Base-by-base conservation (phyloP, 2,113 vertebrate species). In the Mus pahari region DNA sequence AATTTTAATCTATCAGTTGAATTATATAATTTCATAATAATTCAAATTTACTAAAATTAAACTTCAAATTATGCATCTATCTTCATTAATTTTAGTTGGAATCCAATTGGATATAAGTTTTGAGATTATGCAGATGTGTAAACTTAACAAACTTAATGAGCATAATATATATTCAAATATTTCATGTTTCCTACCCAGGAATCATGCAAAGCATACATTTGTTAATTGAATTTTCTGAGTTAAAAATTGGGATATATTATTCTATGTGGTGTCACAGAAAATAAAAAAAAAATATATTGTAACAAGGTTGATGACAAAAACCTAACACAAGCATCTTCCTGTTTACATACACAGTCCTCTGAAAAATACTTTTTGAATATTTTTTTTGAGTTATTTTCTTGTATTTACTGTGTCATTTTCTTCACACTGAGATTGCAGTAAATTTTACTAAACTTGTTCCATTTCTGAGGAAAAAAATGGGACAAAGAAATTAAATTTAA, bases 401-500 rank as follows among this genome's bases (percentile, higher is more conserved):
- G 16, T 93, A 93, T 94, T 96, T 97, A 93, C 77, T 64, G 31
- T 97, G 71, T 92, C 95, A 96, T 45, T 82, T 89, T 39, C 4
- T 95, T 68, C 71, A 7, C 36, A 7, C 55, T 91, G 95, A 97
- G 97, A 86, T 79, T 96, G 66, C 78, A 50, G 87, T 77, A 93
- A 97, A 0, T 96, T 98, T 92, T 66, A 94, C 79, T 39, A 89
- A 90, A 90, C 58, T 97, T 64, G 16, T 62, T 77, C 60, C 0
- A 12, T 66, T 96, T 88, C 81, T 73, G 62, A 91, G 39, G n/a
- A 33, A 64, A 55, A 58, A 48, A 71, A 64, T 97, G 97, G 92
- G 68, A 84, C 62, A 97, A 94, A 94, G 73, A 48, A 53, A 75
- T 81, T 91, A 96, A 97, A 97, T 98, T 96, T 97, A 96, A 98